Conservation (phyloP, 2,797 vertebrate species). For the Todus mexicanus region DNA sequence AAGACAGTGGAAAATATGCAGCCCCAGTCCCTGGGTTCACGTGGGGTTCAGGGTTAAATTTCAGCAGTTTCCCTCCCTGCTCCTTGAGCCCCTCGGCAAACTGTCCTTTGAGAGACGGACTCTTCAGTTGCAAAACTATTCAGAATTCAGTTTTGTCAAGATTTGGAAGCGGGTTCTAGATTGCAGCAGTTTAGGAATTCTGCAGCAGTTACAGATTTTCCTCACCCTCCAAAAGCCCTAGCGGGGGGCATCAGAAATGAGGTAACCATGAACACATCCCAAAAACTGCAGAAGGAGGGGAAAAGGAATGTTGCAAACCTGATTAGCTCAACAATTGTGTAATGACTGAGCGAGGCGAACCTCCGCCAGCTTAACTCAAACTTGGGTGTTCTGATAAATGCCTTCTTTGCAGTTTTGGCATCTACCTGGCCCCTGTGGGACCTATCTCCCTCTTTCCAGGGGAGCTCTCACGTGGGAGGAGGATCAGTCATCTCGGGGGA, state of each 20-base stretch:
- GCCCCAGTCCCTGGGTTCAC: constrained; percentile 65
- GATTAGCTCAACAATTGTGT: neutral
- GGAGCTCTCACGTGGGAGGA: neutral
- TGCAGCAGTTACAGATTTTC: neutral
- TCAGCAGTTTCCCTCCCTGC: constrained; percentile 56
- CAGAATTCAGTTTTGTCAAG: neutral
- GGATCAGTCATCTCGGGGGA: accelerated
- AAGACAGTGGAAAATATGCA: constrained; percentile 63
- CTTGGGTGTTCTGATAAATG: neutral
- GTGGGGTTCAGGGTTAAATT: constrained; percentile 73
- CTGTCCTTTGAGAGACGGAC: constrained; percentile 14
- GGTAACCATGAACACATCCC: neutral
- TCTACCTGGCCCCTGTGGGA: neutral
- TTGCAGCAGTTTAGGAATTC: neutral
- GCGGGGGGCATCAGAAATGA: neutral
- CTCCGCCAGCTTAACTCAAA: neutral
- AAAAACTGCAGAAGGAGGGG: neutral
- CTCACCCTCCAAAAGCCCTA: neutral
- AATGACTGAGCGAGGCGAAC: neutral
- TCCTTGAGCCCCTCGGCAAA: neutral
- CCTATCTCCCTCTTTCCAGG: neutral
- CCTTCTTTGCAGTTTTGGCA: neutral
- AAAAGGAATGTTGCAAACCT: neutral
- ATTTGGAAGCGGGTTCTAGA: neutral
- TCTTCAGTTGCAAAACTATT: neutral